These are phyloP conservation scores for Lagria hirta DNA, from an alignment of 2,888 invertebrate species.

Conservation along the genomic window DNA sequence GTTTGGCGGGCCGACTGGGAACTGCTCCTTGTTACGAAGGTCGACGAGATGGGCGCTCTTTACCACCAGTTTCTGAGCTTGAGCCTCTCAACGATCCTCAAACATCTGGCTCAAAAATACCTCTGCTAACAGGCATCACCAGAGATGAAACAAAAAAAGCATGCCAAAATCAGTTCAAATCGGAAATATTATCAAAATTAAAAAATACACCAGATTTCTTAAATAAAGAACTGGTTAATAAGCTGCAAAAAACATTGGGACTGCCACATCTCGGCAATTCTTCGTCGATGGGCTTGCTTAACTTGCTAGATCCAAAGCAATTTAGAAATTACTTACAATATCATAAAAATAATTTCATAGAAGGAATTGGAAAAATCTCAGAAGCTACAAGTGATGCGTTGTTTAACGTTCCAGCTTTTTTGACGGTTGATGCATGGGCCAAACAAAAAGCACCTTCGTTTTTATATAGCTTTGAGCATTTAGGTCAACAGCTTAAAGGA, in stretches of 20 bases:
- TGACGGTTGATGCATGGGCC: constrained; percentile 70
- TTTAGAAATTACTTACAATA: constrained; percentile 49
- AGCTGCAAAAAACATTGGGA: constrained; percentile 43
- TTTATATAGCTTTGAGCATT: constrained; percentile 75
- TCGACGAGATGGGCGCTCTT: constrained; percentile 63
- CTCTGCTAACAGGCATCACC: constrained; percentile 72
- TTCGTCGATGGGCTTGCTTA: constrained; percentile 7
- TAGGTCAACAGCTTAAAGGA: constrained; percentile 64
- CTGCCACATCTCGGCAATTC: constrained; percentile 4
- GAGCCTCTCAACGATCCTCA: constrained; percentile 64
- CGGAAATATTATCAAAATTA: constrained; percentile 51
- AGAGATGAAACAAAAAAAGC: constrained; percentile 71
- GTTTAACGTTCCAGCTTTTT: constrained; percentile 75
- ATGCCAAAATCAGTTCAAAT: constrained; percentile 45
- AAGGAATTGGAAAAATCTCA: constrained; percentile 60
- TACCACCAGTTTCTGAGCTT: constrained; percentile 67
- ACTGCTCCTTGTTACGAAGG: constrained; percentile 72
- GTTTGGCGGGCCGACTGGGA: constrained; percentile 63
- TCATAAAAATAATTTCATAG: constrained; percentile 45
- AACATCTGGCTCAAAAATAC: constrained; percentile 60
- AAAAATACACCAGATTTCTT: constrained; percentile 52
- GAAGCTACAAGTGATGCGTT: constrained; percentile 73
- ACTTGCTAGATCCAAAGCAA: constrained; percentile 39
- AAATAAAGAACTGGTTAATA: constrained; percentile 50
- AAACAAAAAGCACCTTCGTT: constrained; percentile 64